Evolutionary conservation across 2,888 invertebrate genomes (phyloP).

Genomic region (Chaitophorus viminalis): DNA sequence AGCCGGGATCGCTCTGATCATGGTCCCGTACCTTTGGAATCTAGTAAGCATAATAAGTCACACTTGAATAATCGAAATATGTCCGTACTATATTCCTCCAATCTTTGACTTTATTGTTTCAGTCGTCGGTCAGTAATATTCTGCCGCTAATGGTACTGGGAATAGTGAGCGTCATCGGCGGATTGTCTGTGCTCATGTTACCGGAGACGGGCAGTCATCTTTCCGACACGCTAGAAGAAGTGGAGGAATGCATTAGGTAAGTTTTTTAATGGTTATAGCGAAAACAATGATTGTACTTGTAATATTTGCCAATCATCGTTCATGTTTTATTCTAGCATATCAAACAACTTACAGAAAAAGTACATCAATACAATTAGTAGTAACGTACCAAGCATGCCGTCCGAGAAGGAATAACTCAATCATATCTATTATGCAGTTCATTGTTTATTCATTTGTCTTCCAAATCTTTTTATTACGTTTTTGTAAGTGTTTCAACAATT

Average conservation of each 20-base stretch:
- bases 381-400: conserved; percentile 21
- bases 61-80: not conserved
- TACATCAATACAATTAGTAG: conserved; percentile 49
- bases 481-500: not conserved
- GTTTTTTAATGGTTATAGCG: too few relatives aligned
- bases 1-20: conserved; percentile 79
- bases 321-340: conserved; percentile 27
- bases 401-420: conserved; percentile 42
- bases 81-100: too few relatives aligned
- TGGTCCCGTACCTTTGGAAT: conserved; percentile 81
- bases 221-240: conserved; percentile 53
- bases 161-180: conserved; percentile 76
- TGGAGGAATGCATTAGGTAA: conserved; percentile 49
- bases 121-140: conserved; percentile 76
- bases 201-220: conserved; percentile 77
- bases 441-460: conserved; percentile 47
- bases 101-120: too few relatives aligned
- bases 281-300: not conserved
- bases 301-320: not conserved
- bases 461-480: conserved; percentile 51
- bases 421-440: not conserved
- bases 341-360: conserved; percentile 43
- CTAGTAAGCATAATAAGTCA: conserved; percentile 71
- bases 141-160: conserved; percentile 79
- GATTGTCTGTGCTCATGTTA: conserved; percentile 77